Conservation (phyloP, 2,888 invertebrate genomes). For the Drosophila nigritarsus region DNA sequence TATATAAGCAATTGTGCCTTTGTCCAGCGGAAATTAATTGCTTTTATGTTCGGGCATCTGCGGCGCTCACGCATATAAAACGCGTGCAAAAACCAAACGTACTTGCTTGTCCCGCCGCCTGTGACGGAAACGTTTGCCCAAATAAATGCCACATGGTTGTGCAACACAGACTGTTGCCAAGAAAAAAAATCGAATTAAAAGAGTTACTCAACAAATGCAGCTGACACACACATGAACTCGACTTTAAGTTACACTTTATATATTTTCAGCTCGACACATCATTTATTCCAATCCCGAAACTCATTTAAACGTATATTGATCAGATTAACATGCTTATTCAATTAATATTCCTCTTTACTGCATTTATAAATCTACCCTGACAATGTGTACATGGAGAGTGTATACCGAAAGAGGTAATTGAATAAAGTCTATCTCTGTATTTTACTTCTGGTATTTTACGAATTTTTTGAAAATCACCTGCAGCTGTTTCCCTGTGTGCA, state of each 20-base stretch:
- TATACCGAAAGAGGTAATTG: not conserved
- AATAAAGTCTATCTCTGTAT: constrained; percentile 2
- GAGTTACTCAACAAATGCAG: not conserved
- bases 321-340: constrained; percentile 1
- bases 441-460: constrained; percentile 42
- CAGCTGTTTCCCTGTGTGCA: constrained; percentile 61
- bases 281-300: not conserved
- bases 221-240: not conserved
- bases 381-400: not conserved
- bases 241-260: not conserved
- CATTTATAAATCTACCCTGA: not conserved
- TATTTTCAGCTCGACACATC: too few species aligned
- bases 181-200: not conserved
- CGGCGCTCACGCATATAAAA: constrained; percentile 24
- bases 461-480: constrained; percentile 67
- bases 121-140: constrained; percentile 65
- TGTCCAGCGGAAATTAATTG: constrained; percentile 76
- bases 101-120: constrained; percentile 60
- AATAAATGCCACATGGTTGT: constrained; percentile 36
- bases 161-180: constrained; percentile 1
- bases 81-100: constrained; percentile 24
- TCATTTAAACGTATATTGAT: not conserved
- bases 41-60: constrained; percentile 65
- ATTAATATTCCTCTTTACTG: not conserved
- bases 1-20: constrained; percentile 50